These are phyloP conservation scores for Tineola bisselliella DNA, from an alignment of 2,888 invertebrate species.

Conservation along the genomic window DNA sequence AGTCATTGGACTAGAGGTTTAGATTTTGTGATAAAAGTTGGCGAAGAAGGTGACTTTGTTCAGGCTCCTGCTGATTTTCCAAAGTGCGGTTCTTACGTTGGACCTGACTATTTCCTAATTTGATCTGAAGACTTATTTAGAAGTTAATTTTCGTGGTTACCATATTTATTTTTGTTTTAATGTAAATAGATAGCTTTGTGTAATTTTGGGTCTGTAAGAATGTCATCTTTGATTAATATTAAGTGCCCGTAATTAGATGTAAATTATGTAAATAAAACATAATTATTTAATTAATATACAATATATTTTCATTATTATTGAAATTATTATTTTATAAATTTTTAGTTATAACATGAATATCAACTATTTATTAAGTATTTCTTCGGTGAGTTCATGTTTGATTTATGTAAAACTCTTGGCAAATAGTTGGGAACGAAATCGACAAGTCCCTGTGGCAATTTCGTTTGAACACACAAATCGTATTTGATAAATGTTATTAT, in stretches of 20 bases:
- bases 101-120: constrained; percentile 79
- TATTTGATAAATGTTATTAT: neutral
- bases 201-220: too few species aligned
- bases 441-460: neutral
- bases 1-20: constrained; percentile 79
- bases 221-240: too few species aligned
- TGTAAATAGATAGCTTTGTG: too few species aligned
- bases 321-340: too few species aligned
- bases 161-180: too few species aligned
- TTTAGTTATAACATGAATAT: too few species aligned
- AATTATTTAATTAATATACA: too few species aligned
- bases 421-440: neutral
- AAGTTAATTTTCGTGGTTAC: neutral
- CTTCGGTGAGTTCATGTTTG: too few species aligned
- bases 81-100: constrained; percentile 78
- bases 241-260: too few species aligned
- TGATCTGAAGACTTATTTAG: constrained; percentile 22
- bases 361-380: too few species aligned
- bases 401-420: neutral
- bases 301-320: too few species aligned
- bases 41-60: constrained; percentile 72
- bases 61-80: constrained; percentile 78
- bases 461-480: neutral
- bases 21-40: constrained; percentile 79
- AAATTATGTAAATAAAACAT: too few species aligned